phyloP scores from a whole-genome alignment of 1,140 invertebrate genomes.

The Dendrolimus punctatus region DNA sequence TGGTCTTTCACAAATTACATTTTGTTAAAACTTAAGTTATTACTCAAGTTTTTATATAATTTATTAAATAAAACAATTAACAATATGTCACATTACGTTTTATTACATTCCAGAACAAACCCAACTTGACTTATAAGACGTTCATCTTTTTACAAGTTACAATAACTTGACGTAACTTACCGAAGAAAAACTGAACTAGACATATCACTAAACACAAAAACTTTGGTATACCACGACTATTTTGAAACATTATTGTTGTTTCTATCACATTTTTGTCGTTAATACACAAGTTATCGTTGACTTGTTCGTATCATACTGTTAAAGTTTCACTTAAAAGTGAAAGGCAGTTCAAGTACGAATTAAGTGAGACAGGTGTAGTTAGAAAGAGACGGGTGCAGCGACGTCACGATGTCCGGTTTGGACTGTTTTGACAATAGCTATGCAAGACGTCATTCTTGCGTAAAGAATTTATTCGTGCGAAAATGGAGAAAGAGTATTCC shows the following conservation, averaged over 20 bases:
- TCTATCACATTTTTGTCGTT: conserved; percentile 7
- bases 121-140: conserved; percentile 2
- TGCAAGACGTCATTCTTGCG: conserved; percentile 6
- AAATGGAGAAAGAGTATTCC: neutral
- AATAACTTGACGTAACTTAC: conserved; percentile 22
- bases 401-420: no score
- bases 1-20: no score
- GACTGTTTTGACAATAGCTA: no score
- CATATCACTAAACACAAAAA: conserved; percentile 28
- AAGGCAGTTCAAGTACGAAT: conserved; percentile 43
- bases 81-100: no score
- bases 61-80: no score
- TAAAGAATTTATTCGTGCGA: conserved; percentile 4
- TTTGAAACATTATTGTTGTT: conserved; percentile 4
- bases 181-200: conserved; percentile 19
- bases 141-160: neutral
- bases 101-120: neutral
- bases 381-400: conserved; percentile 19
- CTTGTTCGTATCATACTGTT: neutral
- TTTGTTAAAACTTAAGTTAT: no score
- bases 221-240: conserved; percentile 47
- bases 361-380: conserved; percentile 28
- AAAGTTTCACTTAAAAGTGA: conserved; percentile 35
- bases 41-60: neutral
- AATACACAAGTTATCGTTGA: neutral